Evolutionary conservation across 2,113 vertebrate genomes (phyloP), one percentile per base, ranked within the genome.

Genomic region (Oncorhynchus kisutch): DNA sequence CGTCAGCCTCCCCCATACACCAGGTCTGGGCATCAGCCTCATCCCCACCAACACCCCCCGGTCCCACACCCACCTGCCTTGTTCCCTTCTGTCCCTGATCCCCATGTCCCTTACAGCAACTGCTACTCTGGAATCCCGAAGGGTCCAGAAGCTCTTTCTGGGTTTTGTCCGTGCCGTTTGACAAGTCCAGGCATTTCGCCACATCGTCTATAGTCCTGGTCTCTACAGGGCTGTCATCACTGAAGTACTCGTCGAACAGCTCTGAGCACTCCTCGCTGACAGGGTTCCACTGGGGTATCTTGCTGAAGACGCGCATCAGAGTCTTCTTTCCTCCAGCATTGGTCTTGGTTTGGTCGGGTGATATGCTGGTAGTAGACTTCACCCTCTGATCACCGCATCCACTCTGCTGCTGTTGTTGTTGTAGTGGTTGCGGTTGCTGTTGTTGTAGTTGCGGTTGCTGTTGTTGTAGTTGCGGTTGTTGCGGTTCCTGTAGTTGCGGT

Each of bases 241-340:
- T 94, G 83, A 96, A 98, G 87, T 96, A 97, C 67, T 95, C 96
- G 14, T 97, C 96, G 73, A 96, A 97, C 72, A 96, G 25, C 65
- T 95, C 96, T 79, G 94, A 85, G 90, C 89, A 94, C 80, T 94
- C 94, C 1, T 83, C 88, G 83, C 13, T 60, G 25, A 88, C 92
- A 0, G 91, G 77, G 75, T 85, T 94, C 96, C 95, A 97, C 84
- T 89, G 89, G 78, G 94, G 89, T 74, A 93, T 92, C 82, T 91
- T 93, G 18, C 90, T 90, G 71, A 88, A 82, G 60, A 89, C 88
- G 82, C 90, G 87, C 86, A 90, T 92, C 83, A 96, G 91, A 18
- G 82, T 49, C 12, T 7, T 70, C 45, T 39, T 70, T 14, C 68
- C 45, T 3, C 45, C 45, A 45, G 18, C n/a, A n/a, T 92, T 91